Percentiles rank a stretch among this genome's conserved stretches.
phyloP scores from a whole-genome alignment of 2,797 vertebrate species.

The Tokudaia muenninki region DNA sequence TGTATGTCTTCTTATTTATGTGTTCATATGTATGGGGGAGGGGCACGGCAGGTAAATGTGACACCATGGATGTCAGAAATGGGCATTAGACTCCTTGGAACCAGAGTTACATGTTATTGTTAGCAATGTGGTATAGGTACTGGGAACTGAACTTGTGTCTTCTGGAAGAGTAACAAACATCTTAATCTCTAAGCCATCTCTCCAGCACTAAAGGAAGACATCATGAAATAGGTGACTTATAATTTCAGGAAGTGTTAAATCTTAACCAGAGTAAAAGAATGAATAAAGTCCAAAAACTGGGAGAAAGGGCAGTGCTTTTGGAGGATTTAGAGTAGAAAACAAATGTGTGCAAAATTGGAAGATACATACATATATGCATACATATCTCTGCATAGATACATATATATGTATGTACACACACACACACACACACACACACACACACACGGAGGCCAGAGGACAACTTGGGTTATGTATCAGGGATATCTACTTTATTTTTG shows the following conservation, averaged over 20 bases:
- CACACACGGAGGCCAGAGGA: neutral
- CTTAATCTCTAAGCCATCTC: neutral
- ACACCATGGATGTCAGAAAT: neutral
- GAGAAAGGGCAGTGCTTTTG: neutral
- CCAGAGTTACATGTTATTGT: neutral
- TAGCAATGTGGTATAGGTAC: neutral
- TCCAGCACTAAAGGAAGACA: neutral
- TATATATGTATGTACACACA: neutral
- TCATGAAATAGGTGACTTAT: slow-evolving; percentile 3
- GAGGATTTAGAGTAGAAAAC: slow-evolving; percentile 7
- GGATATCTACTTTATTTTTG: neutral
- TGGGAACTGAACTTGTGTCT: neutral
- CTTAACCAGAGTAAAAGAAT: neutral
- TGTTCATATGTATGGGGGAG: neutral
- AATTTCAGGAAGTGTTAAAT: neutral
- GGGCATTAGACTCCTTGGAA: neutral
- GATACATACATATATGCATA: neutral
- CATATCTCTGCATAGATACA: neutral
- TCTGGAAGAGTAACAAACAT: neutral
- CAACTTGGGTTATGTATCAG: neutral
- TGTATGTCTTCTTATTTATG: neutral
- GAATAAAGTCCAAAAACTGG: neutral
- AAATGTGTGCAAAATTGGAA: neutral
- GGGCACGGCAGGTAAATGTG: neutral
- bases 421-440: neutral